Percentiles rank a stretch among this genome's conserved stretches.
Evolutionary conservation across 2,113 vertebrate genomes (phyloP).

Genomic region (Atrichornis clamosus): DNA sequence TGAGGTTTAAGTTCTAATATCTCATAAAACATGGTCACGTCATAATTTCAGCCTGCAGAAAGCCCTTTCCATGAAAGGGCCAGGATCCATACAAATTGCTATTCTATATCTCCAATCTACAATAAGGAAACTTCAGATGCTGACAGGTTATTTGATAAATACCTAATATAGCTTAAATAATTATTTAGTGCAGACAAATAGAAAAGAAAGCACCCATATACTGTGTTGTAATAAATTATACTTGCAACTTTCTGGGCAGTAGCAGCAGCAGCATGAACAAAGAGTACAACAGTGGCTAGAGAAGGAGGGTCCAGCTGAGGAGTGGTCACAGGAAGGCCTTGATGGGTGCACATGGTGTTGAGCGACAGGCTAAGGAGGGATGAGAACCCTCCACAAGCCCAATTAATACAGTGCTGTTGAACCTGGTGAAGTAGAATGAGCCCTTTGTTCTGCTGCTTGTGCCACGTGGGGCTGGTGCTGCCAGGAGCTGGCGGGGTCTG

Average conservation of each 20-base stretch:
- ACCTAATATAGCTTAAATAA: constrained; percentile 72
- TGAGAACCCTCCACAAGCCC: background rate
- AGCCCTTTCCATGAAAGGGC: background rate
- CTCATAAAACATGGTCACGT: constrained; percentile 54
- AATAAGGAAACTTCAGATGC: constrained; percentile 60
- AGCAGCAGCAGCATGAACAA: background rate
- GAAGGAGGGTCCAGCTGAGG: background rate
- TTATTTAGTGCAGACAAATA: constrained; percentile 67
- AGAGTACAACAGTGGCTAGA: background rate
- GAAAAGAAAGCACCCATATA: constrained; percentile 14
- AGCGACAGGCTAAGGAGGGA: background rate
- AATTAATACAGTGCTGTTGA: background rate
- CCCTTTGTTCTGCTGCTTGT: fast-evolving
- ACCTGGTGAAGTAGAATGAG: background rate
- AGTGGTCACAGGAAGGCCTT: background rate
- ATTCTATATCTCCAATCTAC: constrained; percentile 60
- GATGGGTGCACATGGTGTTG: background rate
- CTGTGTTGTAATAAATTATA: constrained; percentile 8
- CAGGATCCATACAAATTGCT: constrained; percentile 52
- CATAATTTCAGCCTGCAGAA: constrained; percentile 60
- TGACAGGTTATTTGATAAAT: constrained; percentile 69
- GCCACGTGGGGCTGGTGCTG: background rate
- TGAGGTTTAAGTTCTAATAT: constrained; percentile 26
- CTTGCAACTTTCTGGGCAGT: background rate
- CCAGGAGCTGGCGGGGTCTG: background rate